phyloP scores from a whole-genome alignment of 1,140 invertebrate species.

The Trichomalopsis sarcophagae region DNA sequence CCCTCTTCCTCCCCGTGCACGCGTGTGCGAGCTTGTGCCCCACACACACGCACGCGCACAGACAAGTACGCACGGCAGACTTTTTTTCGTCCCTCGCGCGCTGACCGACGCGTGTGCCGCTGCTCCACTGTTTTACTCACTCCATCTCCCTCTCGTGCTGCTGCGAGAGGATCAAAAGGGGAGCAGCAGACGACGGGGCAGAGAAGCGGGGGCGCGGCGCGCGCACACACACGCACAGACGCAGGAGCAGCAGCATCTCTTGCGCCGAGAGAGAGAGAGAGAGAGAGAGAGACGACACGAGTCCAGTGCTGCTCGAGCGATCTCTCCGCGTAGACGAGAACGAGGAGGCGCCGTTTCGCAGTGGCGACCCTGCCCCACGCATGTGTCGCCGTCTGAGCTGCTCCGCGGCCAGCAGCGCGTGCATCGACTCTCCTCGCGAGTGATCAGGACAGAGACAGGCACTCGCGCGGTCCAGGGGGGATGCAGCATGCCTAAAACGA shows the following conservation, averaged over 20 bases:
- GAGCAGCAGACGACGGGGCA: background rate
- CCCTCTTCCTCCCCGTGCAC: background rate
- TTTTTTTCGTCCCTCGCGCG: background rate
- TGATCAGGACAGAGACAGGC: background rate
- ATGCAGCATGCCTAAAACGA: conserved; percentile 28
- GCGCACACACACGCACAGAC: conserved; percentile 7
- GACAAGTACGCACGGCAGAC: background rate
- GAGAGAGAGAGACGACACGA: background rate
- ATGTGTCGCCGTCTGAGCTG: background rate
- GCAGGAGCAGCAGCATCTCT: background rate
- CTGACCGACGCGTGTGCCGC: background rate
- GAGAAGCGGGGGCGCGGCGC: conserved; percentile 10
- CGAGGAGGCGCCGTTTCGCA: background rate
- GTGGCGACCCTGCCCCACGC: conserved; percentile 1
- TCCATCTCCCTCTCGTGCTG: background rate
- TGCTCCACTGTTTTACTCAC: background rate
- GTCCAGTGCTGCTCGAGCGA: conserved; percentile 15
- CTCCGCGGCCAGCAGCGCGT: background rate
- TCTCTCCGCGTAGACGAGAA: background rate
- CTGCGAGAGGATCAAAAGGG: background rate
- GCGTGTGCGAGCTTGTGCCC: background rate
- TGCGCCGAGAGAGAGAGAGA: background rate
- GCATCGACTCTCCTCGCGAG: background rate
- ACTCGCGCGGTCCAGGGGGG: background rate
- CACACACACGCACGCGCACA: background rate